Evolutionary conservation across 2,113 vertebrate genomes (phyloP).

Genomic region (Dendrocopos noguchii): DNA sequence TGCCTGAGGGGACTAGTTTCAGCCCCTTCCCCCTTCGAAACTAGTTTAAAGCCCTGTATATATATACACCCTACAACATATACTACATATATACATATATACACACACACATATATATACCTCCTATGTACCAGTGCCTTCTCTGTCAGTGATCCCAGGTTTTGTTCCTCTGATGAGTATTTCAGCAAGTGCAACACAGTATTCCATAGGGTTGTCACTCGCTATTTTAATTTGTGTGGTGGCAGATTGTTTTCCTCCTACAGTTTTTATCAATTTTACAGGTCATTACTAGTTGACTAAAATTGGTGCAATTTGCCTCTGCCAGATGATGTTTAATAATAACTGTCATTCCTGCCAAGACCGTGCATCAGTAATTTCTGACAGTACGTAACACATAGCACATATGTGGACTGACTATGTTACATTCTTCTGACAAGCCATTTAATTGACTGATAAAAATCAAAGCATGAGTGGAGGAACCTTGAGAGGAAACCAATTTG

Average conservation of each 20-base stretch:
- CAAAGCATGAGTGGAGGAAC: background rate
- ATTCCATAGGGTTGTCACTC: background rate
- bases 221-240: background rate
- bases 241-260: slow-evolving; percentile 54
- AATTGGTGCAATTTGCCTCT: slow-evolving; percentile 40
- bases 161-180: background rate
- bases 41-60: too few species aligned
- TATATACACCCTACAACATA: background rate
- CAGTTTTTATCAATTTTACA: slow-evolving; percentile 31
- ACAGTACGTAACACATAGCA: background rate
- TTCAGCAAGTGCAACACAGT: background rate
- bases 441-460: slow-evolving; percentile 55
- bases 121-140: background rate
- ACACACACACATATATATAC: too few species aligned
- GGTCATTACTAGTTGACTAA: slow-evolving; percentile 45
- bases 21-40: too few species aligned
- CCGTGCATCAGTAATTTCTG: background rate
- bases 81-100: too few species aligned
- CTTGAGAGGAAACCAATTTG: background rate
- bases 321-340: slow-evolving; percentile 61
- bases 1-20: too few species aligned
- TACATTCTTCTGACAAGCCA: background rate
- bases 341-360: slow-evolving; percentile 19
- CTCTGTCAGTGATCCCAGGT: background rate
- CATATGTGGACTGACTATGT: background rate